These are phyloP conservation scores for Popillia japonica DNA, from an alignment of 1,140 invertebrate species.

Conservation along the genomic window DNA sequence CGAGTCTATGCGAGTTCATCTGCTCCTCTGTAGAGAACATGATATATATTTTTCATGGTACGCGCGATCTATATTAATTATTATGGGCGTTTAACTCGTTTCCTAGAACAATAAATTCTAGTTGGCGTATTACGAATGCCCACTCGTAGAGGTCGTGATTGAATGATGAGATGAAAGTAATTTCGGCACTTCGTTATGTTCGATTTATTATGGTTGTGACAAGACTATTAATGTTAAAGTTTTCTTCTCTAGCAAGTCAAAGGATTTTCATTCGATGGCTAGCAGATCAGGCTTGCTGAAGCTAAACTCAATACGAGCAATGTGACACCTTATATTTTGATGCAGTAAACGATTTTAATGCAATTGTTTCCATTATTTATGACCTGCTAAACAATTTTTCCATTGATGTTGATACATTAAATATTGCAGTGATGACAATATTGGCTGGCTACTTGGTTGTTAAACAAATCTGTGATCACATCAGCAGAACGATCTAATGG, in stretches of 20 bases:
- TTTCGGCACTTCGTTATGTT: too few species aligned
- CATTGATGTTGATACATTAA: neutral
- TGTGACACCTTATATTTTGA: neutral
- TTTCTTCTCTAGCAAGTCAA: too few species aligned
- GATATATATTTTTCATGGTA: constrained; percentile 23
- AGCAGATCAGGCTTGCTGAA: neutral
- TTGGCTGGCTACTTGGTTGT: too few species aligned
- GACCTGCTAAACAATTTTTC: neutral
- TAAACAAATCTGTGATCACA: too few species aligned
- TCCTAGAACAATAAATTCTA: constrained; percentile 17
- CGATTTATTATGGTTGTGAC: too few species aligned
- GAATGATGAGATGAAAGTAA: too few species aligned
- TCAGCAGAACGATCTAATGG: too few species aligned
- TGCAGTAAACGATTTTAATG: neutral
- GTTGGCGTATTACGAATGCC: too few species aligned
- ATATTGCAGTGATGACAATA: neutral
- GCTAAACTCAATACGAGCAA: neutral
- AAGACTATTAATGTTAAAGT: too few species aligned
- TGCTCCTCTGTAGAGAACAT: constrained; percentile 20
- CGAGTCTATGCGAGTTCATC: constrained; percentile 21
- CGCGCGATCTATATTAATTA: constrained; percentile 26
- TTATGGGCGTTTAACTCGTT: constrained; percentile 26
- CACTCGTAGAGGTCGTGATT: too few species aligned
- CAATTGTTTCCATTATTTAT: neutral
- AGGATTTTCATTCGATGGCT: neutral